phyloP scores from a whole-genome alignment of 1,140 invertebrate species.

The Dryas iulia region DNA sequence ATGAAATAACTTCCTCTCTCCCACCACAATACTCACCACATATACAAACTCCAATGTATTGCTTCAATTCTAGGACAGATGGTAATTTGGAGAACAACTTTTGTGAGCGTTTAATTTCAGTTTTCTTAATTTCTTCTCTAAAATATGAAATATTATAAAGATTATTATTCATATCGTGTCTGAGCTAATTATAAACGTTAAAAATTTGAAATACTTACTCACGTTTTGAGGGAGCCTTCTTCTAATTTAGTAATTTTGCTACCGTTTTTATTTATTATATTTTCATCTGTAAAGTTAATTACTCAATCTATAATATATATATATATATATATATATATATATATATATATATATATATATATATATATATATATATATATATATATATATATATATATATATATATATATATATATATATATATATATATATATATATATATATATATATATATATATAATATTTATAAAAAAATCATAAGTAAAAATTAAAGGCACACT shows the following conservation, averaged over 20 bases:
- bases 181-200: neutral
- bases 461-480: neutral
- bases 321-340: too few relatives aligned
- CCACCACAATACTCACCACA: constrained; percentile 64
- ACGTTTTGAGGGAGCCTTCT: constrained; percentile 61
- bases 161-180: neutral
- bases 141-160: neutral
- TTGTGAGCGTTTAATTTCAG: constrained; percentile 8
- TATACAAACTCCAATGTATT: constrained; percentile 60
- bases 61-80: constrained; percentile 51
- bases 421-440: too few relatives aligned
- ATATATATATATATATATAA: neutral
- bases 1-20: too few relatives aligned
- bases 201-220: constrained; percentile 60
- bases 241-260: constrained; percentile 40
- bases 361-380: too few relatives aligned
- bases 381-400: too few relatives aligned
- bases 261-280: constrained; percentile 20
- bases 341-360: too few relatives aligned
- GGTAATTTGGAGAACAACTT: constrained; percentile 41
- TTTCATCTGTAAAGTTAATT: constrained; percentile 44
- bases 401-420: too few relatives aligned
- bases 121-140: neutral
- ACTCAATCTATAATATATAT: neutral
- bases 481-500: neutral